Evolutionary conservation across 2,113 vertebrate species (phyloP), one percentile per base, ranked within the genome.

Genomic region (Rhynchopsitta pachyrhyncha): DNA sequence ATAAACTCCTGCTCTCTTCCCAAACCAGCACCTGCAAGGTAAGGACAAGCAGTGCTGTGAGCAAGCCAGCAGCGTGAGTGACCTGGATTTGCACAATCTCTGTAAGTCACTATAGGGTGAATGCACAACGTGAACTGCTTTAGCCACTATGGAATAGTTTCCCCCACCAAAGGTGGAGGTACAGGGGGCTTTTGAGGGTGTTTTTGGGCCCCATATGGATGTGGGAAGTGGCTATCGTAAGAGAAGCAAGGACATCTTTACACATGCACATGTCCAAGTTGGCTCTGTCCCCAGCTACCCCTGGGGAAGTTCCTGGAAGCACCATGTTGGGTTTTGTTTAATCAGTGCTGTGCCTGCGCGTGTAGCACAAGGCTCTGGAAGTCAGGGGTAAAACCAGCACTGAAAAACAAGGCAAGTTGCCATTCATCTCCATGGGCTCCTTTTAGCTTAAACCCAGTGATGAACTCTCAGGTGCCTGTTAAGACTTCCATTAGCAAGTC

Each of bases 11-110:
- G 99, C 97, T 68, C 97, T 96, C 97, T 99, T 99, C 95, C 99
- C 99, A 96, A 99, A 99, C 99, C 99, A 99, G 98, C 99, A 99
- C 97, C 99, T 99, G 96, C 73, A 98, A 97, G 50, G 46, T 60
- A 89, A 97, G 82, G 52, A 89, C 66, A 92, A 42, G 27, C 0
- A 0, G 33, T 31, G 42, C 41, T 15, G 8, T 18, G 67, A 37
- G 75, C 69, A 62, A 83, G 52, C 17, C 41, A 88, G 37, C 24
- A 29, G 13, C 1, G 1, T 20, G 9, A 69, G 62, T 42, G n/a
- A 53, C 59, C 42, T 67, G 71, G 71, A 41, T 13, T 76, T n/a
- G 41, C 33, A 46, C 28, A 20, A 1, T 12, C 44, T 78, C 60
- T 62, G 22, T 29, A 41, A 39, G 37, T 70, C 37, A 11, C 73